Evolutionary conservation across 2,888 invertebrate genomes (phyloP).

Genomic region (Danaus chrysippus): DNA sequence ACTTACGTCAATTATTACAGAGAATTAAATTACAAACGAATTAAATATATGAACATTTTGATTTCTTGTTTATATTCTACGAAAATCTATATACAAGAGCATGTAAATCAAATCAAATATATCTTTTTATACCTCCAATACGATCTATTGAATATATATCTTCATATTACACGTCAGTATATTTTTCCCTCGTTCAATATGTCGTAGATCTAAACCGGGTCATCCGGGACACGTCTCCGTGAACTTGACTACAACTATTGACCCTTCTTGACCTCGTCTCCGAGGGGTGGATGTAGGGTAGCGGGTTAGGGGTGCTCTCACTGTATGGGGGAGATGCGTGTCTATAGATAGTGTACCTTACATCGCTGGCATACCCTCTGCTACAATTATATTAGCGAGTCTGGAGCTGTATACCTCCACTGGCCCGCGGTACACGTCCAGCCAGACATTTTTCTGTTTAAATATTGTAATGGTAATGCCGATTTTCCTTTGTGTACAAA

Average conservation of each 20-base stretch:
- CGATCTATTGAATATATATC: too few species aligned
- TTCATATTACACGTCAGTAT: too few species aligned
- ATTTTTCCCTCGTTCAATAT: too few species aligned
- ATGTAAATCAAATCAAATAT: too few species aligned
- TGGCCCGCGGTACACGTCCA: background rate
- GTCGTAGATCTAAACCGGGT: background rate
- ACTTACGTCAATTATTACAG: too few species aligned
- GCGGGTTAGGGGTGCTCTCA: conserved; percentile 1
- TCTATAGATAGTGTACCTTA: background rate
- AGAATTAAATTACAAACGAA: too few species aligned
- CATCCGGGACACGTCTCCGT: conserved; percentile 12
- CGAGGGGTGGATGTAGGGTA: conserved; percentile 16
- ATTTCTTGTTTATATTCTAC: too few species aligned
- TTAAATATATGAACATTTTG: too few species aligned
- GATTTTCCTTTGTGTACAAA: background rate
- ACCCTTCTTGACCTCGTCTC: conserved; percentile 32
- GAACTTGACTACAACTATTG: conserved; percentile 32
- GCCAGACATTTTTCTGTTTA: background rate
- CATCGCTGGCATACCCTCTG: too few species aligned
- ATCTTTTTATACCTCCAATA: too few species aligned
- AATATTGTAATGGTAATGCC: conserved; percentile 3
- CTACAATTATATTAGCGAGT: background rate
- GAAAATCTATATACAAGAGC: too few species aligned
- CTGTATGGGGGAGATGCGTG: background rate
- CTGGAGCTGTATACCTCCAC: background rate